Evolutionary conservation across 2,113 vertebrate genomes (phyloP).

Genomic region (Protomyctophum bolini): DNA sequence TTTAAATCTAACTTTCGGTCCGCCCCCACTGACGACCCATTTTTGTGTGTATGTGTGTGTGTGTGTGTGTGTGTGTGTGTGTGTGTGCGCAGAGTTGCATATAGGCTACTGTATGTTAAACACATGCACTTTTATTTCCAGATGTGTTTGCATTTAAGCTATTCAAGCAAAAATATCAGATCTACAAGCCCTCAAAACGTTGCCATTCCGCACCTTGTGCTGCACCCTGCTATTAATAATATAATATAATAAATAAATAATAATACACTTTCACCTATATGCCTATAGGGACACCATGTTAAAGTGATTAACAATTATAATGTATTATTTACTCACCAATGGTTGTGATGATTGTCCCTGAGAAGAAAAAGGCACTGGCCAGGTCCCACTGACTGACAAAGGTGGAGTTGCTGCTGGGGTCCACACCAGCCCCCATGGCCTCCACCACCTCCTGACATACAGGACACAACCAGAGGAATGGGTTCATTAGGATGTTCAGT

Average conservation of each 20-base stretch:
- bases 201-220: too few species aligned
- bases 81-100: too few species aligned
- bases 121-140: background rate
- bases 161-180: background rate
- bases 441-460: constrained; percentile 78
- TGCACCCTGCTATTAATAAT: too few species aligned
- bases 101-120: constrained; percentile 22
- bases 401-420: constrained; percentile 75
- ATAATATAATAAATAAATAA: too few species aligned
- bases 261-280: too few species aligned
- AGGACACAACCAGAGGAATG: background rate
- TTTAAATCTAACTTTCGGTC: too few species aligned
- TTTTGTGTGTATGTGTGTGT: too few species aligned
- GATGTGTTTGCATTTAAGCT: background rate
- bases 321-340: constrained; percentile 67
- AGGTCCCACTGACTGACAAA: constrained; percentile 85
- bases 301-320: background rate
- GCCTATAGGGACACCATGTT: too few species aligned
- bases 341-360: constrained; percentile 91
- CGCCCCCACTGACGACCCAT: too few species aligned
- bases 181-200: too few species aligned
- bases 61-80: too few species aligned
- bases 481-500: too few species aligned
- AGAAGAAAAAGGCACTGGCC: constrained; percentile 91
- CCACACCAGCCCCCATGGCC: constrained; percentile 80